phyloP scores from a whole-genome alignment of 2,113 vertebrate genomes.

The Cephalopholis sonnerati region DNA sequence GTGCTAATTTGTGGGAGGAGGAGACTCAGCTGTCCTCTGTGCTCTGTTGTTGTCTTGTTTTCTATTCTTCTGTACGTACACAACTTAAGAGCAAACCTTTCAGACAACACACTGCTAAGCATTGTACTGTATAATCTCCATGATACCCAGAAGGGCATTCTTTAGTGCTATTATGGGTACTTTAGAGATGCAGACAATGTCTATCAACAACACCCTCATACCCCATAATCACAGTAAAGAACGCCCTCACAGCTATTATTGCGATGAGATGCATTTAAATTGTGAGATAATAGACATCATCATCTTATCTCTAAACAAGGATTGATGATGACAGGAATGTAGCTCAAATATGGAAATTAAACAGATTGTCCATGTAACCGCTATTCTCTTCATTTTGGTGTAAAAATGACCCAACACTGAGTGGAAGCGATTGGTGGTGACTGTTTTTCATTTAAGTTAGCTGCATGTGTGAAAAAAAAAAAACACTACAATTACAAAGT shows the following conservation, averaged over 20 bases:
- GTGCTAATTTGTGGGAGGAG: slow-evolving; percentile 14
- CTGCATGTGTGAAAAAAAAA: slow-evolving; percentile 4
- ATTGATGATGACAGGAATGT: slow-evolving; percentile 20
- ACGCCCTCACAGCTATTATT: slow-evolving; percentile 5
- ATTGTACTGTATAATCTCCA: slow-evolving; percentile 14
- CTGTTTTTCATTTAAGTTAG: not conserved
- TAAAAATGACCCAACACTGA: slow-evolving; percentile 40
- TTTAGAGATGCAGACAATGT: slow-evolving; percentile 30
- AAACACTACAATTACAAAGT: slow-evolving; percentile 10
- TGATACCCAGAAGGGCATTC: slow-evolving; percentile 46
- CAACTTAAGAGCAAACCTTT: slow-evolving; percentile 13
- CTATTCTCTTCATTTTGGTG: slow-evolving; percentile 14
- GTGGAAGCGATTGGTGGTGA: not conserved
- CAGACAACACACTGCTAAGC: slow-evolving; percentile 16
- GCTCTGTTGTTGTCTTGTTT: slow-evolving; percentile 14
- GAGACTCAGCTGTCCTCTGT: not conserved
- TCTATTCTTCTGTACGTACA: not conserved
- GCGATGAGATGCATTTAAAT: slow-evolving; percentile 37
- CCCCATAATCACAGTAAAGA: slow-evolving; percentile 22
- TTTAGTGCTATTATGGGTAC: slow-evolving; percentile 33
- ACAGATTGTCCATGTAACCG: not conserved
- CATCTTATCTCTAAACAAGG: slow-evolving; percentile 33
- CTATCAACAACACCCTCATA: slow-evolving; percentile 42
- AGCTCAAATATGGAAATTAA: slow-evolving; percentile 31
- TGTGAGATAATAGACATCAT: slow-evolving; percentile 27